These are phyloP conservation scores for Semibalanus balanoides DNA, from an alignment of 1,140 invertebrate genomes.

Conservation along the genomic window DNA sequence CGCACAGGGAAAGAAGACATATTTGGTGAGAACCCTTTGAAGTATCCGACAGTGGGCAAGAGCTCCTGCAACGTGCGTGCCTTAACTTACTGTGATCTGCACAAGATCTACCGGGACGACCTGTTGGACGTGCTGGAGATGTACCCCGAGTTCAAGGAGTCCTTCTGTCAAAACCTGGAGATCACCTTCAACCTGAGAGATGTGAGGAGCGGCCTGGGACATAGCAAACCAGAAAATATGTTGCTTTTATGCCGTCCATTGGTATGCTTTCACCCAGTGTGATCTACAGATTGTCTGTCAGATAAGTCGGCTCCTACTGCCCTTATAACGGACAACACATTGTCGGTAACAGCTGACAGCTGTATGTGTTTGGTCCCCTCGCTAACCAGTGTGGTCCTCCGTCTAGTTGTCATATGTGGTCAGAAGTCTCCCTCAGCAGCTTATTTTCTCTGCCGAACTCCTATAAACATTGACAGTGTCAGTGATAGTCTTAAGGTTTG, in stretches of 20 bases:
- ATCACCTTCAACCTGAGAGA: conserved; percentile 94
- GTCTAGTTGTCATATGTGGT: too few species aligned
- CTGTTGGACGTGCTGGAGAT: conserved; percentile 91
- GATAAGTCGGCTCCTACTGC: too few species aligned
- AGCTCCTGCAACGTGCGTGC: conserved; percentile 95
- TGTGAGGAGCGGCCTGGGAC: conserved; percentile 41
- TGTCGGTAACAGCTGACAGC: too few species aligned
- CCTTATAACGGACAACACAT: too few species aligned
- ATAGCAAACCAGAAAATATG: too few species aligned
- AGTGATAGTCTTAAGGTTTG: too few species aligned
- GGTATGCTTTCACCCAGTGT: conserved; percentile 6
- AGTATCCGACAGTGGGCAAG: conserved; percentile 82
- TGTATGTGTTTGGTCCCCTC: too few species aligned
- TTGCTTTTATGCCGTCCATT: conserved; percentile 4
- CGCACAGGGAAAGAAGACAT: conserved; percentile 86
- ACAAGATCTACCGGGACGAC: conserved; percentile 92
- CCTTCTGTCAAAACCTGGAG: conserved; percentile 84
- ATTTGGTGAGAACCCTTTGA: conserved; percentile 94
- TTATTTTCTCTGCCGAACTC: too few species aligned
- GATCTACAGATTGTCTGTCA: too few species aligned
- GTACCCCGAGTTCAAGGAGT: conserved; percentile 90
- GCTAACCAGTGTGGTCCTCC: too few species aligned
- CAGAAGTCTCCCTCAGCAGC: too few species aligned
- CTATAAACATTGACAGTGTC: too few species aligned
- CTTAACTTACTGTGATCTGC: conserved; percentile 97